Percentiles rank a stretch among this genome's conserved stretches.
Evolutionary conservation across 2,113 vertebrate species (phyloP).

Genomic region (Epinephelus fuscoguttatus): DNA sequence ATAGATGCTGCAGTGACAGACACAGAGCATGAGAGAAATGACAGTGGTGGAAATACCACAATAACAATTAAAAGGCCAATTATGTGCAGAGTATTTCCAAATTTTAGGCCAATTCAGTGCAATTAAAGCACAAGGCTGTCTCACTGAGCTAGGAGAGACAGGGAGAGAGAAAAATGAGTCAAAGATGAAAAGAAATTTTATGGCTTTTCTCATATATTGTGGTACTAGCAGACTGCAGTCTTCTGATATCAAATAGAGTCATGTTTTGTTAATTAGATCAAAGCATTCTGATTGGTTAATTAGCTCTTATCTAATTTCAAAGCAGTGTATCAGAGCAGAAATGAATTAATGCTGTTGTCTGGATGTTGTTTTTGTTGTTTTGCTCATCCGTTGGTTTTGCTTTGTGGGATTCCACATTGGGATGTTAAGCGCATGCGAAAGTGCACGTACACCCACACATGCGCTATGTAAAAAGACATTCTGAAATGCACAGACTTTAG

Average conservation of each 20-base stretch:
- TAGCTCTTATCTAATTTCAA: conserved; percentile 57
- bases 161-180: conserved; percentile 10
- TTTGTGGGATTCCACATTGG: conserved; percentile 16
- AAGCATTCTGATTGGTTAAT: conserved; percentile 62
- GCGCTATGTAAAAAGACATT: neutral
- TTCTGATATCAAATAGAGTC: conserved; percentile 42
- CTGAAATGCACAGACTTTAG: neutral
- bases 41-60: conserved; percentile 9
- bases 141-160: neutral
- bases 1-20: conserved; percentile 13
- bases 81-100: neutral
- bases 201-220: conserved; percentile 33
- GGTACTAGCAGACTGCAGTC: conserved; percentile 24
- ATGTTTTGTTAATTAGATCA: conserved; percentile 55
- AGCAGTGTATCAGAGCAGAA: conserved; percentile 44
- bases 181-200: conserved; percentile 20
- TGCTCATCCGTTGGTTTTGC: conserved; percentile 9
- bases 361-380: conserved; percentile 39
- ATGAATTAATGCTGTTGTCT: conserved; percentile 27
- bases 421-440: neutral
- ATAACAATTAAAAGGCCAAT: conserved; percentile 21
- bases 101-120: neutral
- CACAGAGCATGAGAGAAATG: conserved; percentile 7
- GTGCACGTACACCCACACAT: neutral
- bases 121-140: conserved; percentile 7